Evolutionary conservation across 2,888 invertebrate genomes (phyloP).

Genomic region (Folsomia manolachei): DNA sequence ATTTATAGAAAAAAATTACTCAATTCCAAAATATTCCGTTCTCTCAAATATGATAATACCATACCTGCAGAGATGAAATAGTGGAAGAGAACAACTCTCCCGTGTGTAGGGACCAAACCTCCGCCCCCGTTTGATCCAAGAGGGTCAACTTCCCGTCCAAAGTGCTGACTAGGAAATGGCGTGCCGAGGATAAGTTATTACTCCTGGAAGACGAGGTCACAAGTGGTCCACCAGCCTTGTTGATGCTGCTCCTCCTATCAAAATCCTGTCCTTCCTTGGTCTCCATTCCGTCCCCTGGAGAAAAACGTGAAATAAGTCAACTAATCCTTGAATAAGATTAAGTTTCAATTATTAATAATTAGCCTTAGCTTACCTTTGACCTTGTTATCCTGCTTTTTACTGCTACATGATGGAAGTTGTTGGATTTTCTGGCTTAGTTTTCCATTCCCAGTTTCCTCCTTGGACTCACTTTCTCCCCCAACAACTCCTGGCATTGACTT

Average conservation of each 20-base stretch:
- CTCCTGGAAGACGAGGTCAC: too few relatives aligned
- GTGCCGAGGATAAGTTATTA: neutral
- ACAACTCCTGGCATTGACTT: too few relatives aligned
- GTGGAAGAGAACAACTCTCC: conserved; percentile 82
- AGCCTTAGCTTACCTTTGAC: neutral
- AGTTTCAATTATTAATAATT: too few relatives aligned
- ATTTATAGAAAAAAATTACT: conserved; percentile 12
- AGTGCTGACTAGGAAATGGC: conserved; percentile 68
- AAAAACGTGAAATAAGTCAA: too few relatives aligned
- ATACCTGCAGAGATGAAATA: conserved; percentile 80
- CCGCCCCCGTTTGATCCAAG: conserved; percentile 66
- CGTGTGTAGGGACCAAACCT: conserved; percentile 77
- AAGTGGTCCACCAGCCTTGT: too few relatives aligned
- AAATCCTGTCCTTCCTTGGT: too few relatives aligned
- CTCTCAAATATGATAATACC: too few relatives aligned
- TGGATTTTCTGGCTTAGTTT: neutral
- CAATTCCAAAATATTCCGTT: neutral
- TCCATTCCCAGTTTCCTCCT: neutral
- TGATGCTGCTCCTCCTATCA: too few relatives aligned
- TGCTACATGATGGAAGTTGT: neutral
- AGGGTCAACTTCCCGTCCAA: conserved; percentile 85
- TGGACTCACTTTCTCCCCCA: neutral
- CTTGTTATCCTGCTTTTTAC: neutral
- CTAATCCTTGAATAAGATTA: neutral
- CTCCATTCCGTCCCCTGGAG: too few relatives aligned